Evolutionary conservation across 2,113 vertebrate genomes (phyloP).

Genomic region (Osmerus mordax): DNA sequence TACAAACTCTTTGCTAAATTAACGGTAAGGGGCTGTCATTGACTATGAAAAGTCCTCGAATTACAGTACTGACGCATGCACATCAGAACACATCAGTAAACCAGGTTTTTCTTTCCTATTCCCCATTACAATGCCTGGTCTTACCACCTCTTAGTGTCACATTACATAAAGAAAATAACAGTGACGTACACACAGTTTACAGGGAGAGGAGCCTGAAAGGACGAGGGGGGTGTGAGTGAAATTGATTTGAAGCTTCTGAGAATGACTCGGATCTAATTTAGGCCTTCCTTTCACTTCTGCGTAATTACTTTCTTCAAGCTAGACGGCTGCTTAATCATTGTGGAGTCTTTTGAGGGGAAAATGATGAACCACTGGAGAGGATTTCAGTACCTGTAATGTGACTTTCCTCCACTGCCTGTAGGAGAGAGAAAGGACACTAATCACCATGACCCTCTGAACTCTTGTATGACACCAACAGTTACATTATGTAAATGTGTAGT

Average conservation of each 20-base stretch:
- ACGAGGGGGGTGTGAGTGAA: background rate
- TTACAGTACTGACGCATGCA: background rate
- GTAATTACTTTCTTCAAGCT: slow-evolving; percentile 23
- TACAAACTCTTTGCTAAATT: too few relatives aligned
- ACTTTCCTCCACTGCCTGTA: slow-evolving; percentile 5
- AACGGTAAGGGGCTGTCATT: background rate
- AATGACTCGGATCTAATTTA: slow-evolving; percentile 11
- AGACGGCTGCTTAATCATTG: slow-evolving; percentile 32
- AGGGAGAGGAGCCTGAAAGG: slow-evolving; percentile 3
- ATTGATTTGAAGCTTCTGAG: slow-evolving; percentile 21
- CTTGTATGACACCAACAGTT: too few relatives aligned
- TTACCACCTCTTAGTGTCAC: slow-evolving; percentile 14
- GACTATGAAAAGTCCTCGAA: slow-evolving; percentile 21
- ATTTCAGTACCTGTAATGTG: slow-evolving; percentile 2
- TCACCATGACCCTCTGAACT: background rate
- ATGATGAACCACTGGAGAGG: background rate
- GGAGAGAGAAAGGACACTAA: background rate
- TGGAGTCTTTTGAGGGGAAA: slow-evolving; percentile 28
- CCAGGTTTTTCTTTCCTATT: slow-evolving; percentile 15
- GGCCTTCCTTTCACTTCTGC: slow-evolving; percentile 20
- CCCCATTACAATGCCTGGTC: slow-evolving; percentile 6
- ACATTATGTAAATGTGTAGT: too few relatives aligned
- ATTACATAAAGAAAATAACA: slow-evolving; percentile 21
- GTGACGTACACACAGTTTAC: slow-evolving; percentile 1
- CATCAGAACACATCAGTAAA: background rate